Evolutionary conservation across 2,113 vertebrate genomes (phyloP), one percentile per base, ranked within the genome.

Genomic region (Myodes glareolus): DNA sequence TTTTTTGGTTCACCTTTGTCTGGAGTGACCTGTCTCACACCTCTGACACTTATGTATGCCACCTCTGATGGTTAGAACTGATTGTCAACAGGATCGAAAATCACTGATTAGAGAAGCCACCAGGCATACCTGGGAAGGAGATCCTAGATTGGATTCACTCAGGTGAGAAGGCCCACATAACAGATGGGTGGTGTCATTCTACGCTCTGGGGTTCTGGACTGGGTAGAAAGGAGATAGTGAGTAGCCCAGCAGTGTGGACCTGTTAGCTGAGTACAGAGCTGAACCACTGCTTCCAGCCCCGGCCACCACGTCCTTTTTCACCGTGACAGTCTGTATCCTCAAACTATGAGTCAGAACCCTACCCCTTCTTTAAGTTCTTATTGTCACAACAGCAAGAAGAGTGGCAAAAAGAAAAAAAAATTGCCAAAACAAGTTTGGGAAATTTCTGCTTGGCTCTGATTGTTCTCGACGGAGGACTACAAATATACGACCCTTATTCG

Each of bases 151-250:
- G 65, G 29, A 19, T 87, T 70, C 21, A 47, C 42, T 33, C 63
- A 50, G 84, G 42, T 17, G 27, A 63, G 61, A 86, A 42, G 42
- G 33, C 42, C 39, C 5, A 12, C 16, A 10, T 45, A 50, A 23
- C 33, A 50, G 6, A 7, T 12, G 21, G 45, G 42, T 33, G 31
- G 3, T 2, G 21, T 3, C 85, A n/a, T 70, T 50, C 11, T 70
- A 2, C 7, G 5, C 19, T 1, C 63, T 50, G 63, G 45, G 39
- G 65, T 14, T 68, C 65, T 87, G 42, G n/a, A 36, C 85, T 14
- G 0, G 0, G 3, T 36, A 36, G 19, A n/a, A 70, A 13, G 19
- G 19, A 50, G 27, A 68, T 10, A 16, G 3, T 23, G 42, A 47
- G 58, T 58, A 58, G 58, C 58, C 1, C 58, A 5, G n/a, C n/a